Percentiles rank a stretch among this genome's conserved stretches.
phyloP scores from a whole-genome alignment of 2,113 vertebrate genomes.

The Sinocyclocheilus rhinocerous region DNA sequence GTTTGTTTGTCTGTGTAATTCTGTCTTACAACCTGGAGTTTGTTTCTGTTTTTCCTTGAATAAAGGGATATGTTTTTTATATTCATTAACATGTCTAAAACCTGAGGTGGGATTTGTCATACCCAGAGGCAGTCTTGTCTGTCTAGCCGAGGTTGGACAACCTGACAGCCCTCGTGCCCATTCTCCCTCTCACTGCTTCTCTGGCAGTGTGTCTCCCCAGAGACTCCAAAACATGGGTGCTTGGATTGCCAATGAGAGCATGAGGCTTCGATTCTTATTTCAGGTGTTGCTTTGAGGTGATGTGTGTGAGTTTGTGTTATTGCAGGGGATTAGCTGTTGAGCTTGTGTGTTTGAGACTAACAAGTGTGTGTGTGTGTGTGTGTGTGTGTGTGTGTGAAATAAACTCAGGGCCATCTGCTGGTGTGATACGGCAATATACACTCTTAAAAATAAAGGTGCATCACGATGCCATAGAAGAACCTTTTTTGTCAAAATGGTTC shows the following conservation, averaged over 20 bases:
- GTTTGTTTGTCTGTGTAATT: background rate
- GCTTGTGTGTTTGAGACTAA: slow-evolving; percentile 17
- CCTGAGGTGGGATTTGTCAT: slow-evolving; percentile 44
- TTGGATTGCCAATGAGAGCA: slow-evolving; percentile 51
- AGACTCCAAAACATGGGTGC: slow-evolving; percentile 32
- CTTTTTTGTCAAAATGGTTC: no score
- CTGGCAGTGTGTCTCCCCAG: slow-evolving; percentile 19
- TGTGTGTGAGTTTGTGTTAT: slow-evolving; percentile 20
- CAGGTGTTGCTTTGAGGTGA: slow-evolving; percentile 30
- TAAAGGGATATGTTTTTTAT: background rate
- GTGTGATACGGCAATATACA: background rate
- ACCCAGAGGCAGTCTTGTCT: slow-evolving; percentile 31
- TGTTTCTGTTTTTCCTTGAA: slow-evolving; percentile 8
- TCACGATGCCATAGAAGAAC: no score
- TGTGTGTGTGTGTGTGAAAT: background rate
- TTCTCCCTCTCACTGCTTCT: slow-evolving; percentile 27
- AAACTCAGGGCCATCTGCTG: background rate
- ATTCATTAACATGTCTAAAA: slow-evolving; percentile 4
- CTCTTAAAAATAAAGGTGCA: no score
- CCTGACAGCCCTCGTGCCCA: background rate
- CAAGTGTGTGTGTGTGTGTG: slow-evolving; percentile 3
- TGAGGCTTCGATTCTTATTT: slow-evolving; percentile 42
- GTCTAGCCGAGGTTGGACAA: slow-evolving; percentile 20
- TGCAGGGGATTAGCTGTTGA: slow-evolving; percentile 44
- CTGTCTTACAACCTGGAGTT: background rate